Base-by-base conservation (phyloP, 2,797 vertebrate species). In the Microctenopoma steveboyesi region DNA sequence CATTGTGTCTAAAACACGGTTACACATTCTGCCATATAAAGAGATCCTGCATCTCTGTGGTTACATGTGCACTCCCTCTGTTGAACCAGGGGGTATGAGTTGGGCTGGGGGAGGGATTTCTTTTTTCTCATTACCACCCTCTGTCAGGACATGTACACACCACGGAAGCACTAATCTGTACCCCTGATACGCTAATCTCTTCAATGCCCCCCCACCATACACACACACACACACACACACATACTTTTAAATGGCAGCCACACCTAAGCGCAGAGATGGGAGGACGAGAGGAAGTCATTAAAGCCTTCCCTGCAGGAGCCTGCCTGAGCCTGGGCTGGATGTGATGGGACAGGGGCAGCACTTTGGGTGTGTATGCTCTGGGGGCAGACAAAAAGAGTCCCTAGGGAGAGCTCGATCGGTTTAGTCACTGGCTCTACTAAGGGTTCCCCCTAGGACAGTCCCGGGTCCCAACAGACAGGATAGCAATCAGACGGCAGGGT, bases 101-200 rank as follows among this genome's bases (percentile, higher is more conserved):
- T 2, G 13, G 64, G 35, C 28, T 61, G 66, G 78, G 72, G 66
- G 64, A 56, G 82, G 78, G 47, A 62, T 69, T 46, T 43, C 78
- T 74, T 89, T 73, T 87, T 88, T 87, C 82, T 85, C 84, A 92
- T 92, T 91, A 92, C 90, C 85, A 88, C 88, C 86, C 81, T 75
- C 91, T 85, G 89, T 88, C 88, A 85, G 84, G 82, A 74, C 86
- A 91, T 80, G 86, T 82, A 79, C 77, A 81, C 84, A 81, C 87
- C 79, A 84, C 78, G 74, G 86, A 84, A 70, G 81, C 74, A 68
- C 84, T 92, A 92, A 93, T 94, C 93, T 93, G 72, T 43, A 79
- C 72, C 82, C 86, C 79, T 88, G 88, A 89, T 93, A 93, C 93
- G 92, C 82, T 94, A 94, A 95, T 94, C 88, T 88, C 55, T 55